phyloP scores from a whole-genome alignment of 2,888 invertebrate species.

The Rhopalosiphum nymphaeae region DNA sequence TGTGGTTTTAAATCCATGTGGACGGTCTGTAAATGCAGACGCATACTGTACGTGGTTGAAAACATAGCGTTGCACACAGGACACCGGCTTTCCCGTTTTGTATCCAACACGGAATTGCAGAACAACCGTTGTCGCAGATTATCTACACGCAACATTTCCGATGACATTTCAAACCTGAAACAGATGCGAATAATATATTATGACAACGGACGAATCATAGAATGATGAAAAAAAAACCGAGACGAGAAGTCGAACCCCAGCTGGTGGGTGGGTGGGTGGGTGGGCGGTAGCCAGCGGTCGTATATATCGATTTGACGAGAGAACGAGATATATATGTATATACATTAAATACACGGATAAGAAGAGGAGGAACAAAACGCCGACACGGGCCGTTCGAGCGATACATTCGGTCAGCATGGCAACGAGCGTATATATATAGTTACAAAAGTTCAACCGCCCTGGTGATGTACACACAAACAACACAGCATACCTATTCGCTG shows the following conservation, averaged over 20 bases:
- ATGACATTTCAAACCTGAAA: conserved; percentile 58
- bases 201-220: not conserved
- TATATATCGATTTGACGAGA: conserved; percentile 43
- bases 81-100: conserved; percentile 56
- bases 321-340: not conserved
- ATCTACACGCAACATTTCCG: conserved; percentile 62
- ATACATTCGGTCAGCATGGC: conserved; percentile 61
- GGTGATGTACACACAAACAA: conserved; percentile 33
- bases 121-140: conserved; percentile 60
- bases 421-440: conserved; percentile 41
- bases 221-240: not conserved
- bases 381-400: conserved; percentile 12
- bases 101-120: conserved; percentile 57
- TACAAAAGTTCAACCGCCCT: conserved; percentile 64
- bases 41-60: conserved; percentile 61
- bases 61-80: conserved; percentile 61
- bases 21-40: conserved; percentile 55
- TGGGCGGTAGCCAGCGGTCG: not conserved
- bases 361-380: conserved; percentile 15
- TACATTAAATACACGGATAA: not conserved
- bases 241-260: not conserved
- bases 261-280: not conserved
- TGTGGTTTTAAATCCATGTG: conserved; percentile 59
- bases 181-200: not conserved
- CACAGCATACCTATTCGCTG: not conserved